A percentile compares a stretch with the other conserved stretches of the same genome.
Evolutionary conservation across 2,113 vertebrate genomes (phyloP).

Genomic region (Cebus imitator): DNA sequence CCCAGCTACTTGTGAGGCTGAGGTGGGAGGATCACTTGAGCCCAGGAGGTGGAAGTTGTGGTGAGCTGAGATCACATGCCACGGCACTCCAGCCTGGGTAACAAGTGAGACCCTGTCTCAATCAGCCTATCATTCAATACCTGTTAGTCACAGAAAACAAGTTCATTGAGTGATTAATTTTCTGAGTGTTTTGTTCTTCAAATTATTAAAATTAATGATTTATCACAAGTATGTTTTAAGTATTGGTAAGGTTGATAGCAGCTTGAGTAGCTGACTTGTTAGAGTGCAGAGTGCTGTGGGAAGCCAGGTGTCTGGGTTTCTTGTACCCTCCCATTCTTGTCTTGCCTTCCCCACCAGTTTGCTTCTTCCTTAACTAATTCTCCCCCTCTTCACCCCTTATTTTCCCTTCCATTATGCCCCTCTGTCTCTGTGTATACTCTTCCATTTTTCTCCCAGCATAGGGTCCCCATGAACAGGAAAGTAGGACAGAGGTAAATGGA

Average conservation of each 20-base stretch:
- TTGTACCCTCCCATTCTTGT: not conserved
- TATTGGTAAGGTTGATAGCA: not conserved
- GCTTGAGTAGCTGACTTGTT: not conserved
- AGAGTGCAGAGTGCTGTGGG: not conserved
- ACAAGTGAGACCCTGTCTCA: no score
- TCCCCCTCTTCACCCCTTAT: no score
- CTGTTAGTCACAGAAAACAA: conserved; percentile 1
- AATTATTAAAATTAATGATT: conserved; percentile 4
- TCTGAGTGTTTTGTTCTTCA: conserved; percentile 5
- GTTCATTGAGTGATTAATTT: not conserved
- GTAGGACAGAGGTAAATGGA: not conserved
- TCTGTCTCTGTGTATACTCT: not conserved
- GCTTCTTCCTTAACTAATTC: not conserved
- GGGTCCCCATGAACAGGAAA: not conserved
- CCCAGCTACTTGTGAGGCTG: no score
- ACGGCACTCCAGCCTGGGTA: no score
- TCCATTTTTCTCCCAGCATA: not conserved
- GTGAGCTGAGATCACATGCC: no score
- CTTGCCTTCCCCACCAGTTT: not conserved
- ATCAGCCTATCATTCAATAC: no score
- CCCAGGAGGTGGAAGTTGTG: no score
- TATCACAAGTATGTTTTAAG: not conserved
- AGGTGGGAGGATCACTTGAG: no score
- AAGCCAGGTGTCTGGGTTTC: not conserved
- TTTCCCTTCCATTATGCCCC: no score